phyloP scores from a whole-genome alignment of 1,140 invertebrate genomes.

The Drosophila lini region DNA sequence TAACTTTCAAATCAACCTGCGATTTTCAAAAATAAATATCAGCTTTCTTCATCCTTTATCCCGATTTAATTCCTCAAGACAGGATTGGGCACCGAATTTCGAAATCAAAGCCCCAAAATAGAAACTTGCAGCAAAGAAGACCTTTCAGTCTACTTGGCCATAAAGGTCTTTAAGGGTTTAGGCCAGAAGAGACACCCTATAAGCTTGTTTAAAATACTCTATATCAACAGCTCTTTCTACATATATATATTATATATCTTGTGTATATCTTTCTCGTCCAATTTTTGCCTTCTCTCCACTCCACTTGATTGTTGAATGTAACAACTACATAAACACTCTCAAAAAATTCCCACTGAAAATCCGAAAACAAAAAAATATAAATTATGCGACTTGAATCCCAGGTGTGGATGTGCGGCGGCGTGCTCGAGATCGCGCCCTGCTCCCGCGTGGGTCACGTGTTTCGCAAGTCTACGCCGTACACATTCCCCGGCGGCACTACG shows the following conservation, averaged over 20 bases:
- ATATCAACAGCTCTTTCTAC: conserved; percentile 23
- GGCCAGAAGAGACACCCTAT: conserved; percentile 14
- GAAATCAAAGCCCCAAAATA: not conserved
- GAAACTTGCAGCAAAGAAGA: not conserved
- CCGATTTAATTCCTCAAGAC: not conserved
- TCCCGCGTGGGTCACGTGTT: conserved; percentile 98
- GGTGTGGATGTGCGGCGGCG: conserved; percentile 99
- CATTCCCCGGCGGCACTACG: conserved; percentile 98
- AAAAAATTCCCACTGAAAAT: conserved; percentile 9
- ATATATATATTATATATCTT: conserved; percentile 43
- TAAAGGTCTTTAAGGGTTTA: not conserved
- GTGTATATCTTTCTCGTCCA: conserved; percentile 62
- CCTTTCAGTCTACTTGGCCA: too few relatives aligned
- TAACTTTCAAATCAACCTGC: not conserved
- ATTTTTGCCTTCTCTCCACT: conserved; percentile 30
- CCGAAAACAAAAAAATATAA: conserved; percentile 11
- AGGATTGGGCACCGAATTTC: not conserved
- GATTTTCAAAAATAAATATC: not conserved
- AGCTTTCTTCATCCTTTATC: not conserved
- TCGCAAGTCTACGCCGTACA: conserved; percentile 99
- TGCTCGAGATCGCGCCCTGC: conserved; percentile 95
- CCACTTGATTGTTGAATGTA: conserved; percentile 29
- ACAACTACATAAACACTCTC: conserved; percentile 21
- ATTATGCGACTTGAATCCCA: conserved; percentile 78
- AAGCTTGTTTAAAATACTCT: conserved; percentile 47